These are phyloP conservation scores for Carterocephalus palaemon DNA, from an alignment of 2,888 invertebrate genomes.

Conservation along the genomic window DNA sequence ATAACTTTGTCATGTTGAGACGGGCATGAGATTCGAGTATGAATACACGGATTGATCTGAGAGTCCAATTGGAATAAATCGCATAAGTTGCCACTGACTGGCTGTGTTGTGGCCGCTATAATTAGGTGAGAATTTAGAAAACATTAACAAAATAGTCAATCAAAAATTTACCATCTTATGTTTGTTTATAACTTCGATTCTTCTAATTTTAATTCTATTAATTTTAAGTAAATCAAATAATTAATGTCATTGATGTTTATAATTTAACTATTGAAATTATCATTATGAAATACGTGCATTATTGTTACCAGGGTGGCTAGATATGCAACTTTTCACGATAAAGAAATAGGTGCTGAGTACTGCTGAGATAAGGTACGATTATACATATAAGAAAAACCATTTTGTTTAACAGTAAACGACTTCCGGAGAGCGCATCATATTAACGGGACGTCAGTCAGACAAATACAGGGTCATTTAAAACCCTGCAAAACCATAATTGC, in stretches of 20 bases:
- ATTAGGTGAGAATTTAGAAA: no score
- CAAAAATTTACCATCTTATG: background rate
- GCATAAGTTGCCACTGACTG: no score
- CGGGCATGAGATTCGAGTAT: no score
- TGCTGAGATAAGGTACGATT: conserved; percentile 1
- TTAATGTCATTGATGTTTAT: conserved; percentile 14
- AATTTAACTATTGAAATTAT: conserved; percentile 49
- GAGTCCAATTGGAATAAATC: no score
- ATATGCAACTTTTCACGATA: no score
- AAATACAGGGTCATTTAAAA: conserved; percentile 65
- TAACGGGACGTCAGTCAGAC: conserved; percentile 47
- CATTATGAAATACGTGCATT: no score
- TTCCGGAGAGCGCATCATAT: conserved; percentile 44
- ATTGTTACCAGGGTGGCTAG: no score
- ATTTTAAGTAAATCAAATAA: background rate
- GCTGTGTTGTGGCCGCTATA: no score
- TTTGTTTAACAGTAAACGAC: conserved; percentile 37
- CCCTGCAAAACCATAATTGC: conserved; percentile 70
- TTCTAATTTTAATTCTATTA: background rate
- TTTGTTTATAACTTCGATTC: background rate
- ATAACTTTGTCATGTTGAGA: conserved; percentile 26
- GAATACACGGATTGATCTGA: no score
- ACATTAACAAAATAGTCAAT: background rate
- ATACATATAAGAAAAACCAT: conserved; percentile 1
- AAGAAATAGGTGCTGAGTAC: no score